A percentile compares a stretch with the other conserved stretches of the same genome.
Evolutionary conservation across 2,113 vertebrate genomes (phyloP).

Genomic region (Trachemys scripta): DNA sequence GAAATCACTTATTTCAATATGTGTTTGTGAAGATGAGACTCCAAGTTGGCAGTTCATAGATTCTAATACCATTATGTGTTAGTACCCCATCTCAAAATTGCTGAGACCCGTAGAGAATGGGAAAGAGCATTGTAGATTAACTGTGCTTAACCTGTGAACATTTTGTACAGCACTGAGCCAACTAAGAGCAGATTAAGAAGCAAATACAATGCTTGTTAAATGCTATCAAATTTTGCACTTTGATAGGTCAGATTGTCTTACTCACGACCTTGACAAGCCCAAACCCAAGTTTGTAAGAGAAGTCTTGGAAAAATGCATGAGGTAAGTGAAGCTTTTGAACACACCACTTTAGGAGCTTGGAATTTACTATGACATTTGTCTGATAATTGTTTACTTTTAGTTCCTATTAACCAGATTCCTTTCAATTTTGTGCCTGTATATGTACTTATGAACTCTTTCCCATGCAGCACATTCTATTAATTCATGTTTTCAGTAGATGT

Average conservation of each 20-base stretch:
- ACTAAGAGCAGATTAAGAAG: not conserved
- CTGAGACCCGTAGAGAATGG: not conserved
- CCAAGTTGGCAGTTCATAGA: not conserved
- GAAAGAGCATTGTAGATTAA: no score
- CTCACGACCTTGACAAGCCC: slow-evolving; percentile 91
- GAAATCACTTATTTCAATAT: not conserved
- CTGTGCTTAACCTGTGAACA: not conserved
- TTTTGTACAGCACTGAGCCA: not conserved
- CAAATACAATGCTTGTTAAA: not conserved
- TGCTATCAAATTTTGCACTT: not conserved
- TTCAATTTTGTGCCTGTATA: not conserved
- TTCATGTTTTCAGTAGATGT: not conserved
- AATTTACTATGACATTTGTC: not conserved
- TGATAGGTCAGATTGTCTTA: slow-evolving; percentile 93
- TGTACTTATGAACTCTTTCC: not conserved
- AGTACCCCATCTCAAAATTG: not conserved
- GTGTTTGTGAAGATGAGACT: not conserved
- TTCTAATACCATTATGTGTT: not conserved
- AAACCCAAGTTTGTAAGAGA: slow-evolving; percentile 98
- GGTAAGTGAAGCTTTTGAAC: slow-evolving; percentile 79
- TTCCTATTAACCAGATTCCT: not conserved
- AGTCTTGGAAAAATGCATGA: slow-evolving; percentile 96
- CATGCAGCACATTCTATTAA: not conserved
- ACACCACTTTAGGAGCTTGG: not conserved
- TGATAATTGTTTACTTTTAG: not conserved